Base-by-base conservation (phyloP, 2,113 vertebrate species). In the Eleginops maclovinus region DNA sequence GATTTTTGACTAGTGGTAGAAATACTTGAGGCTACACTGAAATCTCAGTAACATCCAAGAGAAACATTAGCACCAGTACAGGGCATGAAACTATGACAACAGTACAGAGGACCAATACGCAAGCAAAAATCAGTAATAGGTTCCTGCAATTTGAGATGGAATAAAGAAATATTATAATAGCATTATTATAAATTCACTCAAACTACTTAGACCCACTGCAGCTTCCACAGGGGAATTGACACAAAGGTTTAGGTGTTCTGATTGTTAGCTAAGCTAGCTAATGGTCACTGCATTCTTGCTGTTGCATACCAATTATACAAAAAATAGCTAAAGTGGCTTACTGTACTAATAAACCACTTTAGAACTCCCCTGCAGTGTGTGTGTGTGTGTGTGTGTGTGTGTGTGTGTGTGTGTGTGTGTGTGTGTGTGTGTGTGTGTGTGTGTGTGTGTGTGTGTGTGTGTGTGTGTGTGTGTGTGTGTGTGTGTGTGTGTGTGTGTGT, bases 41-140 rank as follows among this genome's bases (percentile, higher is more conserved):
- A 36, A 36, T 36, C 31, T 36, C 31, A 36, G 31, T 36, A 36
- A 36, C 7, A 36, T 36, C 31, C 31, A 5, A 36, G 8, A 36
- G 7, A 36, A 36, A 36, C 31, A 36, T 9, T 36, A 8, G 31
- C 5, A 36, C 50, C 56, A 73, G 40, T 10, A 0, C 55, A 28
- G n/a, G 66, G 66, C 22, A 3, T 15, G 77, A 36, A 64, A 68
- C 78, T 56, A 81, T 69, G 73, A 72, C 79, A 81, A 85, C 78
- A 70, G 56, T 58, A 31, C 60, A n/a, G 62, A 61, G 16, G 60
- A 44, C n/a, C 2, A 28, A 59, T 61, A 77, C 71, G 69, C 75
- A 55, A 53, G 74, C 22, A 53, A 68, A 64, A 68, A 44, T 40
- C 55, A 46, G 19, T 56, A 6, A 62, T 9, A 54, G 65, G 16